Evolutionary conservation across 1,140 invertebrate genomes (phyloP), one percentile per base, ranked within the genome.

Genomic region (Maniola jurtina): DNA sequence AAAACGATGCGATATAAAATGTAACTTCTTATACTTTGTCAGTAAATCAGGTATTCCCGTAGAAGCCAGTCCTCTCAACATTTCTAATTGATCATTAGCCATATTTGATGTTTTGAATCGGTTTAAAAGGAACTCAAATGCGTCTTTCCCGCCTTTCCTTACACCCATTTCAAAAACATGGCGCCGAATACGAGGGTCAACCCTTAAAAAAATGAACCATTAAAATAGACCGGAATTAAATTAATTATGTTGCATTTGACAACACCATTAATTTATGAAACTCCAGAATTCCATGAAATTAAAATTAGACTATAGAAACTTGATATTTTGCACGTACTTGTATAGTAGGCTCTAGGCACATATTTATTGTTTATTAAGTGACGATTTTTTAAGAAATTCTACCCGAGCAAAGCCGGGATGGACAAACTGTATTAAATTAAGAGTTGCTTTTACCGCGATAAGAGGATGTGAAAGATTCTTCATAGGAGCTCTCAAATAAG

Each of bases 1-100:
- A 42, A 25, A 52, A 9, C 11, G 8, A 25, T 10, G 45, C 5
- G n/a, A 14, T 11, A 14, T 7, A 7, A 40, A 40, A 40, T 11
- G 38, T 40, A 40, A 40, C 7, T 40, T 40, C 38, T 2, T 11
- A 2, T 77, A 88, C 86, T 76, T 64, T 10, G 57, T 77, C 25
- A 89, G 48, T 5, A 85, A 42, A 33, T 70, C 47, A 15, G 81
- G 71, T 59, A 80, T 64, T 57, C 34, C 80, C 2, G 93, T 86
- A 68, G 93, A 93, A 0, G 90, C 93, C n/a, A 94, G 78, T 8
- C 92, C 92, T 36, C 90, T 83, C 0, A 94, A 70, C 65, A 94
- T 93, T 57, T 93, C 89, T 10, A 92, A 81, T 72, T 93, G 91
- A 64, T 94, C 93, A 0, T 92, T 91, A 5, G 92, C 92, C 58